Evolutionary conservation across 2,888 invertebrate genomes (phyloP).

Genomic region (Priocnemis perturbator): DNA sequence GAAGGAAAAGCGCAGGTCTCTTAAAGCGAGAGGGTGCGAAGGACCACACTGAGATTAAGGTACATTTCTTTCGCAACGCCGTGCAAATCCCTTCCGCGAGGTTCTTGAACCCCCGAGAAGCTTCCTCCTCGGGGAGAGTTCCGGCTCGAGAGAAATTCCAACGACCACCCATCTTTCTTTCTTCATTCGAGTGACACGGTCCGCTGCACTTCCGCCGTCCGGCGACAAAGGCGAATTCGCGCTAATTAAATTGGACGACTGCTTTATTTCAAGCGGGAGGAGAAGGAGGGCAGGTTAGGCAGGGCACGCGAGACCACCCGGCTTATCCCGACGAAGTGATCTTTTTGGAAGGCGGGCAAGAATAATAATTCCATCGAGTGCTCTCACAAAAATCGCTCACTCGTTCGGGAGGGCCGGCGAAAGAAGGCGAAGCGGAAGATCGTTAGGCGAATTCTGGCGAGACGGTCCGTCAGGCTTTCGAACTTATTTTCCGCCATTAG

Average conservation of each 20-base stretch:
- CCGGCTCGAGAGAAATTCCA: constrained; percentile 20
- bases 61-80: constrained; percentile 19
- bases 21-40: not conserved
- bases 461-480: too few species aligned
- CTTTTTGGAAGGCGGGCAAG: not conserved
- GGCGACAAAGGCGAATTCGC: constrained; percentile 41
- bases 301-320: constrained; percentile 20
- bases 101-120: constrained; percentile 20
- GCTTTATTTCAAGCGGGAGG: constrained; percentile 24
- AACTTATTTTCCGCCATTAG: too few species aligned
- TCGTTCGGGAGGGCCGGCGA: too few species aligned
- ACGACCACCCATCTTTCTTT: constrained; percentile 23
- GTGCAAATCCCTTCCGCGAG: not conserved
- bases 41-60: constrained; percentile 29
- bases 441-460: too few species aligned
- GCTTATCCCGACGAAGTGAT: constrained; percentile 3
- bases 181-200: constrained; percentile 36
- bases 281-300: constrained; percentile 17
- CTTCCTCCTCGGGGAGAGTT: constrained; percentile 16
- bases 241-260: constrained; percentile 48
- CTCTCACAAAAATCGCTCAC: too few species aligned
- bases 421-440: too few species aligned
- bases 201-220: constrained; percentile 34
- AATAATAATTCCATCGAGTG: not conserved
- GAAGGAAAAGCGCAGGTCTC: too few species aligned